These are phyloP conservation scores for Lepus oiostolus DNA, from an alignment of 2,797 vertebrate genomes.

Conservation along the genomic window DNA sequence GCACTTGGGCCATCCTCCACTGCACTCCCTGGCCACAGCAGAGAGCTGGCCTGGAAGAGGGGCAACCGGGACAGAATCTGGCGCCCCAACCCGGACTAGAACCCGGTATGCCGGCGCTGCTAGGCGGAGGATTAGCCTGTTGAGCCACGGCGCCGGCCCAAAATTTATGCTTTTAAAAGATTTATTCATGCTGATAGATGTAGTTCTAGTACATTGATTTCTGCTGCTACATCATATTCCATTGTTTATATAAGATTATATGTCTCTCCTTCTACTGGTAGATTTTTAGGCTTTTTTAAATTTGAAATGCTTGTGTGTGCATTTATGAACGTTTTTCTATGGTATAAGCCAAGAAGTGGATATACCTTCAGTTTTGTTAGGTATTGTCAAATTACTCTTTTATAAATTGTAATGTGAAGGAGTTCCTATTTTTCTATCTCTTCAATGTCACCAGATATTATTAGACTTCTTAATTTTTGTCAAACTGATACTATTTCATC, in stretches of 20 bases:
- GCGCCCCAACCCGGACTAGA: too few relatives aligned
- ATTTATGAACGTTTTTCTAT: not conserved
- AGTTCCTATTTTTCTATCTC: not conserved
- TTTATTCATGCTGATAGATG: not conserved
- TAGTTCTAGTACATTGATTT: not conserved
- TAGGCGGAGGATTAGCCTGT: too few relatives aligned
- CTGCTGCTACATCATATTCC: not conserved
- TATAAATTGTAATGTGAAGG: not conserved
- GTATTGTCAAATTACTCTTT: not conserved
- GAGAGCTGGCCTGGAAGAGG: too few relatives aligned
- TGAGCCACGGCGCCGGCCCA: too few relatives aligned
- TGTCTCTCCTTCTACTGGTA: not conserved
- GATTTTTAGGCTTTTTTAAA: conserved; percentile 1
- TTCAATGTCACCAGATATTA: not conserved
- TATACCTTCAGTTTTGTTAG: not conserved
- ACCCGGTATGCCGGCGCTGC: too few relatives aligned
- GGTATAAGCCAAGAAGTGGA: not conserved
- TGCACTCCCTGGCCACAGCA: too few relatives aligned
- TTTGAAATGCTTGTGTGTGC: not conserved
- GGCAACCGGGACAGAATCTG: too few relatives aligned
- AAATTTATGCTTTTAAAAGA: not conserved
- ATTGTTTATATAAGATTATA: not conserved
- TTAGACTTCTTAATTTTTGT: conserved; percentile 15
- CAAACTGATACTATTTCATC: not conserved
- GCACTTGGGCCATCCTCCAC: too few relatives aligned